Conservation (phyloP, 2,113 vertebrate genomes). For the Electrona antarctica region DNA sequence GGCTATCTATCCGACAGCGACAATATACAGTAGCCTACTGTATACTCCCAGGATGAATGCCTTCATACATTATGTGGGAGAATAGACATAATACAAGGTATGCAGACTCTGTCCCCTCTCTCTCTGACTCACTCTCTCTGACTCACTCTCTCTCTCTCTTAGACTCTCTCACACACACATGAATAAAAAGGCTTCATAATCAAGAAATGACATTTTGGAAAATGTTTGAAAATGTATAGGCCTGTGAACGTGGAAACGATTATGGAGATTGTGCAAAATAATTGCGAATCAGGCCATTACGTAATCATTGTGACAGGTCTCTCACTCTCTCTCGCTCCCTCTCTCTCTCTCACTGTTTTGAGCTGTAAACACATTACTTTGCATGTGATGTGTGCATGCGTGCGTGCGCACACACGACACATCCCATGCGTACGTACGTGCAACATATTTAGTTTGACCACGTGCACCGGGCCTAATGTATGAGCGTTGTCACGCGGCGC, state of each 20-base stretch:
- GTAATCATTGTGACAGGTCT: background rate
- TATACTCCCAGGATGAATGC: background rate
- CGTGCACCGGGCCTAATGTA: slow-evolving; percentile 65
- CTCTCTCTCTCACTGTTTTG: slow-evolving; percentile 44
- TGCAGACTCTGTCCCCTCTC: background rate
- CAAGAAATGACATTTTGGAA: background rate
- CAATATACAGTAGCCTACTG: too few species aligned
- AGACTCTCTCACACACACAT: slow-evolving; percentile 9
- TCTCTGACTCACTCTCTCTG: background rate
- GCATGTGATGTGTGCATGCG: background rate
- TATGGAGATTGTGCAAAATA: too few species aligned
- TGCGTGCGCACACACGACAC: background rate
- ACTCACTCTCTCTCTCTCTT: too few species aligned
- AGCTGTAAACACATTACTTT: slow-evolving; percentile 57
- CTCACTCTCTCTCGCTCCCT: background rate
- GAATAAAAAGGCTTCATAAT: background rate
- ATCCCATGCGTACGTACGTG: background rate
- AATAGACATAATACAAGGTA: slow-evolving; percentile 5
- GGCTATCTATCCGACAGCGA: too few species aligned
- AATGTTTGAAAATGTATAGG: too few species aligned
- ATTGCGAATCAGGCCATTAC: too few species aligned
- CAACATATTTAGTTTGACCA: slow-evolving; percentile 73
- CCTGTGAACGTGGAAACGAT: too few species aligned
- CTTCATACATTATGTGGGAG: too few species aligned
- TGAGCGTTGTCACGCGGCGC: slow-evolving; percentile 61